These are phyloP conservation scores for Podotricha telesiphe DNA, from an alignment of 2,888 invertebrate genomes.

Conservation along the genomic window DNA sequence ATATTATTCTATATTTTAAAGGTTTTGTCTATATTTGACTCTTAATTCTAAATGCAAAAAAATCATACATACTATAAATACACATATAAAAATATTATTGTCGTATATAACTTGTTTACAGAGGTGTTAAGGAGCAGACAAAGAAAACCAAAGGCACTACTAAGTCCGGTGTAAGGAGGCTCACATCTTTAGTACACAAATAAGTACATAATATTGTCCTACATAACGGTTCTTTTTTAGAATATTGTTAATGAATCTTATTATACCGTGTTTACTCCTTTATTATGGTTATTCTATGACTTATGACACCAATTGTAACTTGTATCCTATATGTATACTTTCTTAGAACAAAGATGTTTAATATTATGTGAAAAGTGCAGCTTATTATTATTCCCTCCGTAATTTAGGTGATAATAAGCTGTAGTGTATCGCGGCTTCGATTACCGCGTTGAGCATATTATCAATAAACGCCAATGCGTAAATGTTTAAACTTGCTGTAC, in stretches of 20 bases:
- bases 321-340: conserved; percentile 22
- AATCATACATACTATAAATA: not conserved
- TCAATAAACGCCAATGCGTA: too few species aligned
- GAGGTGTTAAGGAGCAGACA: conserved; percentile 78
- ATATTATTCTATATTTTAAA: too few species aligned
- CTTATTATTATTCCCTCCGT: conserved; percentile 20
- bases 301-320: conserved; percentile 26
- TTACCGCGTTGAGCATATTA: not conserved
- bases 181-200: conserved; percentile 77
- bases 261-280: conserved; percentile 42
- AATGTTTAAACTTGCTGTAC: not conserved
- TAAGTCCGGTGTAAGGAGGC: conserved; percentile 72
- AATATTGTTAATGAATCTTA: conserved; percentile 43
- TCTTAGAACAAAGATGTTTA: conserved; percentile 20
- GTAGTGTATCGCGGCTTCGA: not conserved
- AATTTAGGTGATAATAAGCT: conserved; percentile 20
- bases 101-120: conserved; percentile 46
- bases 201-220: conserved; percentile 50
- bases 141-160: conserved; percentile 76
- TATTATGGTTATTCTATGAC: conserved; percentile 31
- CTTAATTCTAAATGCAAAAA: too few species aligned
- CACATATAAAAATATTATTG: not conserved
- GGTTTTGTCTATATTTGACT: too few species aligned
- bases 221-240: conserved; percentile 25
- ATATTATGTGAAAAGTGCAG: conserved; percentile 17